These are phyloP conservation scores for Eulemur rufifrons DNA, from an alignment of 2,113 vertebrate species.

Conservation along the genomic window DNA sequence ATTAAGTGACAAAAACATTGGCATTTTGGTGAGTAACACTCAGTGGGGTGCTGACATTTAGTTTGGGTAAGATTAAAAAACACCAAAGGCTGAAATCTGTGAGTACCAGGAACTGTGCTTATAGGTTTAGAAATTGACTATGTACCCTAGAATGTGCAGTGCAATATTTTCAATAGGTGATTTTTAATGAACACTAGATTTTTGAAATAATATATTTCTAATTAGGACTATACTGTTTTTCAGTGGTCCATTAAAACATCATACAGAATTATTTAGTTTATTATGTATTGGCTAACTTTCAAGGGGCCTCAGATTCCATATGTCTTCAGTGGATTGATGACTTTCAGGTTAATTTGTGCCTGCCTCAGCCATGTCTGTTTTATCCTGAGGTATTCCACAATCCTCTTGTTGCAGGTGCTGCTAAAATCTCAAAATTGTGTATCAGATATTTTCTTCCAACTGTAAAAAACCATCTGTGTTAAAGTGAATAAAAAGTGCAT, in stretches of 20 bases:
- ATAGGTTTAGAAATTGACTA: constrained; percentile 32
- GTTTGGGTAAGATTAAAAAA: neutral
- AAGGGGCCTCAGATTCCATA: constrained; percentile 57
- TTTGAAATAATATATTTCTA: constrained; percentile 66
- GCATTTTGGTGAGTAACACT: constrained; percentile 2
- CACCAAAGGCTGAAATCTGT: constrained; percentile 62
- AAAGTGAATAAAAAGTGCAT: constrained; percentile 76
- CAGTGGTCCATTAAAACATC: constrained; percentile 46
- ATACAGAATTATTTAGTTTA: constrained; percentile 52
- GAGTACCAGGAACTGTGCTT: neutral
- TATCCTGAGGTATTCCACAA: constrained; percentile 62
- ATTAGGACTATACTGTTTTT: constrained; percentile 56
- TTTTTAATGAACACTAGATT: constrained; percentile 48
- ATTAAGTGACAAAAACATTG: constrained; percentile 1
- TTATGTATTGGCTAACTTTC: constrained; percentile 61
- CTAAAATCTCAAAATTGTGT: constrained; percentile 79
- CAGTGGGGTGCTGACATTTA: neutral
- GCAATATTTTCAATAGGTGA: constrained; percentile 59
- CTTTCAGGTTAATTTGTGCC: constrained; percentile 78
- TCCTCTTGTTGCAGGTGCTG: constrained; percentile 81
- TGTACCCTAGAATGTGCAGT: constrained; percentile 41
- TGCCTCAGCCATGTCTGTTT: constrained; percentile 58
- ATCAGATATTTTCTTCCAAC: constrained; percentile 74
- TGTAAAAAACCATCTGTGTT: constrained; percentile 83
- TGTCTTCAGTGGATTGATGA: constrained; percentile 65